Percentiles rank a stretch among this genome's conserved stretches.
Conservation (phyloP, 1,140 invertebrate species). For the Anthonomus grandis region DNA sequence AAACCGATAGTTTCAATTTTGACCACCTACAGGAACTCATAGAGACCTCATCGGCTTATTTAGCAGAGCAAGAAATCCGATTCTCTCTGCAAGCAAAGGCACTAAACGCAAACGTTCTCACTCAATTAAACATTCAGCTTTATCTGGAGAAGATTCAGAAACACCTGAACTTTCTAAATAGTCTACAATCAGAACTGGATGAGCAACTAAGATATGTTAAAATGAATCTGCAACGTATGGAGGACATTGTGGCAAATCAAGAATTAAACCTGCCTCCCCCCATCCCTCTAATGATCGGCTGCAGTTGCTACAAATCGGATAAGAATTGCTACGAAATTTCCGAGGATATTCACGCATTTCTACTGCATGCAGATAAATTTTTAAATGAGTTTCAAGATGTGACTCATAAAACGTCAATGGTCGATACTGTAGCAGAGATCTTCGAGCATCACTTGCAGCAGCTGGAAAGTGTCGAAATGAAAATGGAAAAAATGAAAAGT, state of each 20-base stretch:
- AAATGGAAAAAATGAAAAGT: background rate
- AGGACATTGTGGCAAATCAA: too few relatives aligned
- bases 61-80: background rate
- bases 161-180: background rate
- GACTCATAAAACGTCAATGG: background rate
- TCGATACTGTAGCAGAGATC: conserved; percentile 4
- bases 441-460: background rate
- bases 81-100: background rate
- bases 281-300: too few relatives aligned
- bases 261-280: too few relatives aligned
- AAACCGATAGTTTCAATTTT: background rate
- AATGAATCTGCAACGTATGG: too few relatives aligned
- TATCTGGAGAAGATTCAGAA: background rate
- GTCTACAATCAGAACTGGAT: background rate
- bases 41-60: background rate
- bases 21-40: background rate
- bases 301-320: too few relatives aligned
- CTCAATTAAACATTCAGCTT: background rate
- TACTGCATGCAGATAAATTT: background rate
- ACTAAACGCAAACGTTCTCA: background rate
- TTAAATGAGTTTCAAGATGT: background rate
- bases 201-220: background rate
- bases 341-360: conserved; percentile 1
- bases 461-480: conserved; percentile 1
- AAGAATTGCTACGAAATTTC: background rate